A percentile compares a stretch with the other conserved stretches of the same genome.
Conservation (phyloP, 2,888 invertebrate genomes). For the Dascillus cervinus region DNA sequence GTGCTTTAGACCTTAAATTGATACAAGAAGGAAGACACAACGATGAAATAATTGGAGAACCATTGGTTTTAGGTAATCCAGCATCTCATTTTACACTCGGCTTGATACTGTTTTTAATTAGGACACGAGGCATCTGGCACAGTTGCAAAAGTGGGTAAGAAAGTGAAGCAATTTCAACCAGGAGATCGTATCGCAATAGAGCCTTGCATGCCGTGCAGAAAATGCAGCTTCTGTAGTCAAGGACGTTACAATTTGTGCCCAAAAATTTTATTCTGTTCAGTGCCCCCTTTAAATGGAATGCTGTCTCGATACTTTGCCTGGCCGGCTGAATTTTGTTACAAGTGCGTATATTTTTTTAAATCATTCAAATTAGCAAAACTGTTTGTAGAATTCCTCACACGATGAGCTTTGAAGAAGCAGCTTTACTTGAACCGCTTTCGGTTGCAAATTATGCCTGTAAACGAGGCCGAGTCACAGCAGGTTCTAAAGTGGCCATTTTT, state of each 20-base stretch:
- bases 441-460: slow-evolving; percentile 92
- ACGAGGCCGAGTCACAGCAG: slow-evolving; percentile 68
- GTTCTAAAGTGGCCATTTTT: slow-evolving; percentile 63
- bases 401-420: slow-evolving; percentile 87
- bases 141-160: background rate
- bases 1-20: background rate
- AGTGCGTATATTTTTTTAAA: slow-evolving; percentile 44
- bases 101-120: too few relatives aligned
- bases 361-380: background rate
- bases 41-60: too few relatives aligned
- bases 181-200: slow-evolving; percentile 93
- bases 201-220: slow-evolving; percentile 84
- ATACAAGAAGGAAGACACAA: background rate
- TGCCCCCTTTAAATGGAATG: slow-evolving; percentile 88
- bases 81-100: too few relatives aligned
- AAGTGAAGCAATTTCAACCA: slow-evolving; percentile 4
- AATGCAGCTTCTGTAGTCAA: slow-evolving; percentile 75
- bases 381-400: slow-evolving; percentile 72
- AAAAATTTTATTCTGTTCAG: slow-evolving; percentile 85
- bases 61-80: too few relatives aligned
- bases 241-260: slow-evolving; percentile 88
- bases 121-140: background rate
- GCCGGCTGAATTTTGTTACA: slow-evolving; percentile 81
- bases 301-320: slow-evolving; percentile 81
- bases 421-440: slow-evolving; percentile 84